A percentile compares a stretch with the other conserved stretches of the same genome.
Conservation (phyloP, 2,888 invertebrate species). For the Agonopterix arenella region DNA sequence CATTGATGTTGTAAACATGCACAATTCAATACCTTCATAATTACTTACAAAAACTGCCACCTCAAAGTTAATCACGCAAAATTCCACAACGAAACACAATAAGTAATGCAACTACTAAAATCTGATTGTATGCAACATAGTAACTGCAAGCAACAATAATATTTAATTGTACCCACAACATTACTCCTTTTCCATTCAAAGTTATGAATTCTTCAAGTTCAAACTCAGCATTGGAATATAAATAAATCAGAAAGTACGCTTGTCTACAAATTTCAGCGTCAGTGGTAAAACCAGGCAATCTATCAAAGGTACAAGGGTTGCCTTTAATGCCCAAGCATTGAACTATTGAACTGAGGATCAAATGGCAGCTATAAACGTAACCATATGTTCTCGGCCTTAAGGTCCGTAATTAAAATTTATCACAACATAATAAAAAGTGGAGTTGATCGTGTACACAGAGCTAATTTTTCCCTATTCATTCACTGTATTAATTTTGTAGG, state of each 20-base stretch:
- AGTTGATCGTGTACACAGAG: conserved; percentile 24
- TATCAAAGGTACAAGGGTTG: conserved; percentile 15
- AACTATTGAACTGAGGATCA: conserved; percentile 48
- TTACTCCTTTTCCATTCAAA: conserved; percentile 5
- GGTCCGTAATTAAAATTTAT: conserved; percentile 52
- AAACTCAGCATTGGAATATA: background rate
- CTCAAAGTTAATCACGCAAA: conserved; percentile 64
- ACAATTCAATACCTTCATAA: conserved; percentile 41
- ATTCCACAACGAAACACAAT: conserved; percentile 58
- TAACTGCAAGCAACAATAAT: conserved; percentile 13
- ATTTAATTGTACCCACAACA: conserved; percentile 15
- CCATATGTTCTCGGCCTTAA: conserved; percentile 33
- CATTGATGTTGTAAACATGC: conserved; percentile 32
- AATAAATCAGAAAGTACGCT: background rate
- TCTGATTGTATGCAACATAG: conserved; percentile 47
- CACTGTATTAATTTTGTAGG: too few relatives aligned
- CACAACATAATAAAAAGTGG: conserved; percentile 39
- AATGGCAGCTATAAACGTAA: conserved; percentile 38
- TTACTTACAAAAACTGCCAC: conserved; percentile 62
- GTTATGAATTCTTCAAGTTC: background rate
- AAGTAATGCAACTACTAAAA: conserved; percentile 31
- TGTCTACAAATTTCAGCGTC: background rate
- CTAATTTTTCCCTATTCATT: conserved; percentile 25
- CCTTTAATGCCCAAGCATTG: conserved; percentile 30
- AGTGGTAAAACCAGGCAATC: conserved; percentile 13